Base-by-base conservation (phyloP, 2,797 vertebrate species). In the Coregonus ussuriensis region DNA sequence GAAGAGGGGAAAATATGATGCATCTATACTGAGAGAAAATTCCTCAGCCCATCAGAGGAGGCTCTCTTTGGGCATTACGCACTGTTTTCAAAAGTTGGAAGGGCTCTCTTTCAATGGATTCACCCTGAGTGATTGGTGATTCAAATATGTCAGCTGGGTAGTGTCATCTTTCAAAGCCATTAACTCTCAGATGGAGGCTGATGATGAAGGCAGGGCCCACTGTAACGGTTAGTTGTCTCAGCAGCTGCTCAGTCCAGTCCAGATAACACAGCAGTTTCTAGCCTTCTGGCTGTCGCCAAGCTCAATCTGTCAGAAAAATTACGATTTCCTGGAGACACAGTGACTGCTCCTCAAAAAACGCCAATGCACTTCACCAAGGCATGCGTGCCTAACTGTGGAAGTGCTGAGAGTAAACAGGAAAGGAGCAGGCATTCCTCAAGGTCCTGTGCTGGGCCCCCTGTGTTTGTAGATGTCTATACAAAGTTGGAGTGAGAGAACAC, bases 371-470 rank as follows among this genome's bases (percentile, higher is more conserved):
- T 63, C n/a, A 51, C 35, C 3, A 13, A 37, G 4, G 21, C 66
- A 37, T 53, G 47, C 25, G 14, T 35, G 67, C 35, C 6, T 33
- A 62, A 21, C 33, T 15, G 35, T 62, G 47, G 52, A n/a, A 33
- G 18, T n/a, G 18, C 59, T 71, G 47, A 59, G 56, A 73, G 71
- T 67, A 74, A 73, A 74, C 77, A 68, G 62, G 71, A 74, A 78
- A 35, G 11, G 41, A n/a, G 11, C 25, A 77, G 41, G 71, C 25
- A 62, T 70, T 70, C 33, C 35, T 56, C 53, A 41, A 29, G 25
- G 5, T 56, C 9, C 29, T n/a, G 1, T 33, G 4, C 29, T 37
- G 33, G 18, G 14, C 25, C 11, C 59, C 35, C 31, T n/a, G 41
- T 6, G 25, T 41, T 65, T n/a, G 13, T 3, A 15, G 37, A n/a